phyloP scores from a whole-genome alignment of 2,888 invertebrate species.

The Apotomis capreana region DNA sequence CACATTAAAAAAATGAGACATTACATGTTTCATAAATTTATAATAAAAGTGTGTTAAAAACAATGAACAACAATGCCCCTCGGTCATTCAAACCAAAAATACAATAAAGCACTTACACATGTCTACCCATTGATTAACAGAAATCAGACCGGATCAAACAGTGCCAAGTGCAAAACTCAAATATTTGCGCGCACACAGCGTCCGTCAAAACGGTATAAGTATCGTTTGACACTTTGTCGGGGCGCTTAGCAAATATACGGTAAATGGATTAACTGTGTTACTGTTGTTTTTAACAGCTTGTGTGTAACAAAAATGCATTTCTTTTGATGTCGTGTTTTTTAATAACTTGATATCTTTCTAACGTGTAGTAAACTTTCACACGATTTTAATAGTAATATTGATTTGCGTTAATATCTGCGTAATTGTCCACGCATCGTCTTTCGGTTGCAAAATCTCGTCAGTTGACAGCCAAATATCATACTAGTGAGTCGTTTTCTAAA shows the following conservation, averaged over 20 bases:
- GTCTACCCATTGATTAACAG: constrained; percentile 30
- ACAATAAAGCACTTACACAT: constrained; percentile 21
- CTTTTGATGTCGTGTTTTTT: too few relatives aligned
- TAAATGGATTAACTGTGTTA: constrained; percentile 37
- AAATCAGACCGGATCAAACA: constrained; percentile 40
- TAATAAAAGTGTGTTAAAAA: not conserved
- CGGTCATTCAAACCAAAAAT: constrained; percentile 1
- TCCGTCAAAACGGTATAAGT: constrained; percentile 31
- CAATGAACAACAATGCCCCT: not conserved
- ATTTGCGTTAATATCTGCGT: too few relatives aligned
- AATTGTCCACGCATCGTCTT: too few relatives aligned
- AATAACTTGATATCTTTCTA: too few relatives aligned
- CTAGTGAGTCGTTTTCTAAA: too few relatives aligned
- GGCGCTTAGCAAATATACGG: constrained; percentile 23
- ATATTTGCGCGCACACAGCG: constrained; percentile 38
- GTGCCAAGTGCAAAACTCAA: constrained; percentile 39
- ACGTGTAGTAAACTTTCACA: too few relatives aligned
- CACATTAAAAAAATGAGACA: too few relatives aligned
- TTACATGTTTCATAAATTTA: too few relatives aligned
- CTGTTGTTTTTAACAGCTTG: constrained; percentile 18
- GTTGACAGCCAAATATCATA: too few relatives aligned
- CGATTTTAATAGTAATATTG: too few relatives aligned
- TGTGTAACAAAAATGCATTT: not conserved
- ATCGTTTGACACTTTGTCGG: constrained; percentile 39
- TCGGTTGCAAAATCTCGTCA: too few relatives aligned